phyloP scores from a whole-genome alignment of 2,888 invertebrate species.

The Amblyjoppa fuscipennis region DNA sequence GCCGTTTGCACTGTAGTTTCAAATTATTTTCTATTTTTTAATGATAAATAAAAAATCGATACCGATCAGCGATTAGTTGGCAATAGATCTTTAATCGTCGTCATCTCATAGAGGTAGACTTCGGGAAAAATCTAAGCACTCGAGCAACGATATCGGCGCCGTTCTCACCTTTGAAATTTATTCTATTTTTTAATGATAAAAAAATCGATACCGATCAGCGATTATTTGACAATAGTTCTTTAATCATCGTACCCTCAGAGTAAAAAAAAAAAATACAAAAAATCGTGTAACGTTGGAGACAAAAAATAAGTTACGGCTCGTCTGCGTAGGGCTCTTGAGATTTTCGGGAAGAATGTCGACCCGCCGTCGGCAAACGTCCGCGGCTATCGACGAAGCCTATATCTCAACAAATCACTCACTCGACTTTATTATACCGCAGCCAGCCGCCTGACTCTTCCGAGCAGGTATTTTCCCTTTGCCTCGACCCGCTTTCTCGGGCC shows the following conservation, averaged over 20 bases:
- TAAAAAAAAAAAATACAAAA: not conserved
- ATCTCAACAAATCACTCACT: slow-evolving; percentile 48
- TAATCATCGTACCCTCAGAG: not conserved
- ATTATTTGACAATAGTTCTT: not conserved
- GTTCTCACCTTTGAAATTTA: not conserved
- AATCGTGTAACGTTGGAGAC: no score
- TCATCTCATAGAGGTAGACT: not conserved
- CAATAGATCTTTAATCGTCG: not conserved
- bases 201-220: not conserved
- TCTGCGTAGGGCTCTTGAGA: not conserved
- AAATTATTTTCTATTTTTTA: not conserved
- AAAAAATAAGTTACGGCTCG: no score
- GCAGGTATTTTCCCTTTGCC: slow-evolving; percentile 58
- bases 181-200: not conserved
- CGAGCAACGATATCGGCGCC: not conserved
- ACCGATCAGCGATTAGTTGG: not conserved
- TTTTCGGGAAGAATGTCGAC: slow-evolving; percentile 10
- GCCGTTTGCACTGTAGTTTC: not conserved
- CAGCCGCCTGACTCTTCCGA: slow-evolving; percentile 31
- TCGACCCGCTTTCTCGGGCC: slow-evolving; percentile 34
- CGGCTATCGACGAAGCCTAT: slow-evolving; percentile 39
- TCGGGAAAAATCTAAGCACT: slow-evolving; percentile 4
- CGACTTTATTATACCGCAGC: slow-evolving; percentile 50
- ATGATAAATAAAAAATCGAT: not conserved
- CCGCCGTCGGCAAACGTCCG: slow-evolving; percentile 61